Conservation (phyloP, 2,113 vertebrate genomes). For the Felis catus region DNA sequence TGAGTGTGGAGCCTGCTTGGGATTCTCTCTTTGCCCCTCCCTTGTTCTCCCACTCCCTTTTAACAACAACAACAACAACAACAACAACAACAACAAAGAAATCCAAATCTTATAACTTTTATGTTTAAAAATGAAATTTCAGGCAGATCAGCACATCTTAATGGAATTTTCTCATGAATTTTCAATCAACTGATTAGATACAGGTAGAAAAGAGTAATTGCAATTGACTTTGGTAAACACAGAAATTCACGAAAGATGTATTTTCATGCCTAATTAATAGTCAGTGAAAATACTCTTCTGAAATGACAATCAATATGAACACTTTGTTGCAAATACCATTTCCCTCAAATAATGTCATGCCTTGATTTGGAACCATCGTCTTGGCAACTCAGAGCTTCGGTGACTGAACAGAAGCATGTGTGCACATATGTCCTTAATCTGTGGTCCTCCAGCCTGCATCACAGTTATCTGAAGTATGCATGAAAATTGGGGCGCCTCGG, state of each 20-base stretch:
- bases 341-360: neutral
- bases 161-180: neutral
- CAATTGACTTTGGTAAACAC: conserved; percentile 66
- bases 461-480: neutral
- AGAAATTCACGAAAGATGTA: conserved; percentile 59
- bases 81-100: neutral
- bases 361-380: neutral
- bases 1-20: no score
- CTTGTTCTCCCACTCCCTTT: no score
- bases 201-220: conserved; percentile 61
- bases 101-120: neutral
- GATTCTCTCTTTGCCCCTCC: no score
- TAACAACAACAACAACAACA: no score
- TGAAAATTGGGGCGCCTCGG: neutral
- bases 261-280: conserved; percentile 34
- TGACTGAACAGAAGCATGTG: neutral
- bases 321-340: neutral
- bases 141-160: neutral
- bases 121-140: neutral
- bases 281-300: conserved; percentile 34
- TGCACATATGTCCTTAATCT: neutral
- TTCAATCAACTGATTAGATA: neutral
- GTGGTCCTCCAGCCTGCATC: neutral
- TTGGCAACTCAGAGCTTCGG: neutral
- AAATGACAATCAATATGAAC: conserved; percentile 46